phyloP scores from a whole-genome alignment of 1,140 invertebrate genomes.

The Popillia japonica region DNA sequence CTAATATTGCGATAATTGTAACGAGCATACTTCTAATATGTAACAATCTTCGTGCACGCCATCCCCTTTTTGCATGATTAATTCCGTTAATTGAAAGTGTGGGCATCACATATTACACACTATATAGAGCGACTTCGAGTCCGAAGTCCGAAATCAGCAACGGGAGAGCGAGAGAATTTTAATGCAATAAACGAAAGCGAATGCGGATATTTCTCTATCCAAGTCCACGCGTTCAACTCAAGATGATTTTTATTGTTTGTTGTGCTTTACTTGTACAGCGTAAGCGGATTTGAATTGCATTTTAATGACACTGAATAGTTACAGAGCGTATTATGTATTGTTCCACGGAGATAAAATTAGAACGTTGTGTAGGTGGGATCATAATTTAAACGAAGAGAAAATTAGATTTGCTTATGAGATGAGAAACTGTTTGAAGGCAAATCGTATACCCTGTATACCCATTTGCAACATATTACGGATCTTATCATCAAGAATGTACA shows the following conservation, averaged over 20 bases:
- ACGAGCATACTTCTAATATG: background rate
- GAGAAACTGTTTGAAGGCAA: no score
- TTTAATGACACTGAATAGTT: no score
- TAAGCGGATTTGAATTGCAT: no score
- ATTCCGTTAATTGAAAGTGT: background rate
- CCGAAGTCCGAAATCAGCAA: background rate
- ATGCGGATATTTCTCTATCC: background rate
- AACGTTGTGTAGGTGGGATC: no score
- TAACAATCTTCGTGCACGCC: background rate
- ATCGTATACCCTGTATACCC: no score
- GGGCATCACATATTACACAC: background rate
- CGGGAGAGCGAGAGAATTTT: background rate
- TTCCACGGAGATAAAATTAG: no score
- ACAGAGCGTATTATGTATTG: no score
- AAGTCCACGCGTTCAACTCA: no score
- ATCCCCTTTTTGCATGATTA: background rate
- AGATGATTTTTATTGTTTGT: no score
- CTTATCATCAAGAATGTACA: background rate
- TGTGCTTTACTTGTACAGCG: no score
- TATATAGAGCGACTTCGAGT: background rate
- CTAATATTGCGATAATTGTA: slow-evolving; percentile 14
- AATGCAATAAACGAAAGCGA: background rate
- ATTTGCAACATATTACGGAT: background rate
- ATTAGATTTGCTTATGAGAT: no score
- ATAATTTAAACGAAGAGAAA: no score